Percentiles rank a stretch among this genome's conserved stretches.
Evolutionary conservation across 2,113 vertebrate species (phyloP).

Genomic region (Peromyscus maniculatus): DNA sequence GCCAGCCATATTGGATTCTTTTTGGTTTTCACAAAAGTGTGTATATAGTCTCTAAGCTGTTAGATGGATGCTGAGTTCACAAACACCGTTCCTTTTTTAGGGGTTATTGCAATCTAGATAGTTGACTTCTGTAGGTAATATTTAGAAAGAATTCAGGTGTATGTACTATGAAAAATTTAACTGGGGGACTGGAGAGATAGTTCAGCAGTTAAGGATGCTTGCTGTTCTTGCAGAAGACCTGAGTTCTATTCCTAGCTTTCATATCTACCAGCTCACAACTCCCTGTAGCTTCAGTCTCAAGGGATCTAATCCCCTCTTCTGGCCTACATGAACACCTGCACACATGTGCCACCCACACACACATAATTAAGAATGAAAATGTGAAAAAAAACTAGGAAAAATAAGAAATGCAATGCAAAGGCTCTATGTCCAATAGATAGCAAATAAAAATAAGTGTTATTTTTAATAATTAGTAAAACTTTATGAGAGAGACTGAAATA

Average conservation of each 20-base stretch:
- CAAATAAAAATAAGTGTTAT: neutral
- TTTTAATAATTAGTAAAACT: neutral
- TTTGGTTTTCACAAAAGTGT: neutral
- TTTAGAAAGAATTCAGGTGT: neutral
- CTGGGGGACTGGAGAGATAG: neutral
- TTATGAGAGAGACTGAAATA: neutral
- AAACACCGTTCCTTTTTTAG: neutral
- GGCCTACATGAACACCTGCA: neutral
- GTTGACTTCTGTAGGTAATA: neutral
- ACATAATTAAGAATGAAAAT: neutral
- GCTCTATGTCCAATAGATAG: neutral
- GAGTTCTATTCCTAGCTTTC: neutral
- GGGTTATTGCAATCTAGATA: neutral
- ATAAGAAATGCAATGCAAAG: neutral
- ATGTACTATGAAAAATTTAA: neutral
- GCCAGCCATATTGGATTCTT: neutral
- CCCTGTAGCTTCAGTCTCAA: neutral
- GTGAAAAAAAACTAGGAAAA: neutral
- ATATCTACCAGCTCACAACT: neutral
- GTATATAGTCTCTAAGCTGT: neutral
- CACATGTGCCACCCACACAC: neutral
- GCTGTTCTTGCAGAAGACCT: neutral
- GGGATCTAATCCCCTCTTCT: neutral
- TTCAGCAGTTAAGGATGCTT: neutral
- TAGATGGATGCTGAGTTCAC: neutral